Conservation (phyloP, 2,113 vertebrate genomes). For the Orcinus orca region DNA sequence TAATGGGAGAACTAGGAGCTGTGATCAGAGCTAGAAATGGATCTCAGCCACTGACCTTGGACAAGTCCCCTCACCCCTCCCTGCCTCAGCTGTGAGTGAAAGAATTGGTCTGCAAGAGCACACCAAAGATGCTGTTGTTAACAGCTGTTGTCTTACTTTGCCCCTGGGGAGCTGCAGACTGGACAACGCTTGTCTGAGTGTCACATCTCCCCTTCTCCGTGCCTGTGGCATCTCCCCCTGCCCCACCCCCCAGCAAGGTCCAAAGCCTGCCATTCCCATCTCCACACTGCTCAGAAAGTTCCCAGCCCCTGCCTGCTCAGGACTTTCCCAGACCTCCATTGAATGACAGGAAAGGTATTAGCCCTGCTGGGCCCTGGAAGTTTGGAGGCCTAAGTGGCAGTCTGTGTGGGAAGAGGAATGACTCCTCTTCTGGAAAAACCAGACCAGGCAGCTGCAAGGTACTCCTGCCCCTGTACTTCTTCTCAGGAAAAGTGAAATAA, state of each 20-base stretch:
- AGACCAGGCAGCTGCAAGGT: background rate
- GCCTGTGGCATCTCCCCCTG: too few species aligned
- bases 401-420: background rate
- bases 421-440: background rate
- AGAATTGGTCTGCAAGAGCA: background rate
- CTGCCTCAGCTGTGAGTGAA: background rate
- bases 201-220: background rate
- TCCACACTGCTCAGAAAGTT: background rate
- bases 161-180: background rate
- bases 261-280: background rate
- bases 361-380: background rate
- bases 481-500: background rate
- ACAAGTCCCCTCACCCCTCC: background rate
- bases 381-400: too few species aligned
- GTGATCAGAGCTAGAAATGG: background rate
- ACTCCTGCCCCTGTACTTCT: background rate
- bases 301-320: background rate
- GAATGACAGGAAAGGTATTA: background rate
- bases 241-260: background rate
- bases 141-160: background rate
- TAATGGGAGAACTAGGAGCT: background rate
- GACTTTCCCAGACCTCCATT: accelerated
- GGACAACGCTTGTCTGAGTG: accelerated
- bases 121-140: background rate
- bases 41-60: background rate